Conservation (phyloP, 2,797 vertebrate genomes). For the Chrysocyon brachyurus region DNA sequence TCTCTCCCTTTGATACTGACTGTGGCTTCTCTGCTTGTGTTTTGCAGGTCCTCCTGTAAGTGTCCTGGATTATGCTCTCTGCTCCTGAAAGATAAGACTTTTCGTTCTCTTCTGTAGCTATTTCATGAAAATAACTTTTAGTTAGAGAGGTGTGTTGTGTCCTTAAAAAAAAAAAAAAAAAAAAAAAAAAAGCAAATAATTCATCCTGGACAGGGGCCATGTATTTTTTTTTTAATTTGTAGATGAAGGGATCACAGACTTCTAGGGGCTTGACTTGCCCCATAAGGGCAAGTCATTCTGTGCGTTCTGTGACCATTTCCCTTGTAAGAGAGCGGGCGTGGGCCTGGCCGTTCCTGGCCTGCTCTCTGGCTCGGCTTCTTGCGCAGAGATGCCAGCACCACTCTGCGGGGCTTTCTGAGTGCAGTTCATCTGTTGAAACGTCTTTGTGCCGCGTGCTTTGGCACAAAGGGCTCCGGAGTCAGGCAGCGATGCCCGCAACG, state of each 20-base stretch:
- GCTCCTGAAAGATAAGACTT: constrained; percentile 89
- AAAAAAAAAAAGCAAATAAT: neutral
- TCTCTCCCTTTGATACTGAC: neutral
- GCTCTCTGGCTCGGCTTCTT: neutral
- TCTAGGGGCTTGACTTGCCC: constrained; percentile 45
- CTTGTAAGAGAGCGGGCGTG: constrained; percentile 39
- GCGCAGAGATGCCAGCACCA: neutral
- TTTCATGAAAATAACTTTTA: constrained; percentile 77
- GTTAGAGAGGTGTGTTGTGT: constrained; percentile 74
- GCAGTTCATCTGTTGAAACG: neutral
- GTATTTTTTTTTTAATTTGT: constrained; percentile 47
- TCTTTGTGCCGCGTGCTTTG: neutral
- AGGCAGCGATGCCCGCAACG: neutral
- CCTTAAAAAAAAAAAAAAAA: constrained; percentile 52
- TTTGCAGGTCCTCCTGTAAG: constrained; percentile 92
- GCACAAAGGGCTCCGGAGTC: neutral
- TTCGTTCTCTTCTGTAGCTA: constrained; percentile 74
- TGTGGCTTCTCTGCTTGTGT: constrained; percentile 85
- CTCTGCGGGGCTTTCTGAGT: no score
- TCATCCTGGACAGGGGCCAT: constrained; percentile 72
- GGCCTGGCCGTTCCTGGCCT: neutral
- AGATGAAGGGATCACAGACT: neutral
- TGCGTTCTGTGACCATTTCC: constrained; percentile 66
- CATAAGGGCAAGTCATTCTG: constrained; percentile 20
- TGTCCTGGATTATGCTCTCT: constrained; percentile 83